Conservation (phyloP, 1,140 invertebrate species). For the Myzus persicae region DNA sequence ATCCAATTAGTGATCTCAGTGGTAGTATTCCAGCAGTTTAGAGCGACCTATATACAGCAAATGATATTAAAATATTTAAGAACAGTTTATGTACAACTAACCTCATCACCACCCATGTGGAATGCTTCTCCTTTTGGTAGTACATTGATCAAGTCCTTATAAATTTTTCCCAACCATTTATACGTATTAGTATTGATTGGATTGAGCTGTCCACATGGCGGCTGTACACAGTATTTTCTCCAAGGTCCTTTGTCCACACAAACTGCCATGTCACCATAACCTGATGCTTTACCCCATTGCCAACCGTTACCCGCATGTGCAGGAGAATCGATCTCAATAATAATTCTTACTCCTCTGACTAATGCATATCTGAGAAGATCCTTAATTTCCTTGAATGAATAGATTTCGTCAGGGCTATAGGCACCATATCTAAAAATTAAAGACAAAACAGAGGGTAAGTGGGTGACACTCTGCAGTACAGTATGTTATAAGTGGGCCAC, state of each 20-base stretch:
- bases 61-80: not conserved
- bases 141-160: conserved; percentile 73
- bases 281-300: conserved; percentile 76
- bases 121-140: conserved; percentile 71
- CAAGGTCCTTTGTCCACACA: conserved; percentile 79
- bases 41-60: conserved; percentile 68
- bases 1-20: conserved; percentile 74
- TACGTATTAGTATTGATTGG: conserved; percentile 80
- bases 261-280: conserved; percentile 72
- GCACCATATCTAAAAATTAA: conserved; percentile 71
- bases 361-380: conserved; percentile 75
- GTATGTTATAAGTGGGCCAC: too few relatives aligned
- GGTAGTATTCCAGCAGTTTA: conserved; percentile 80
- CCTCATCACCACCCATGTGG: conserved; percentile 89
- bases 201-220: conserved; percentile 86
- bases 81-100: conserved; percentile 63
- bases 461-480: too few relatives aligned
- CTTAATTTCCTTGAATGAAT: conserved; percentile 73
- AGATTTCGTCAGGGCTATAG: conserved; percentile 75
- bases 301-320: conserved; percentile 84
- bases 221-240: conserved; percentile 79
- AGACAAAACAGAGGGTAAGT: too few relatives aligned
- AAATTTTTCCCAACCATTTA: conserved; percentile 73
- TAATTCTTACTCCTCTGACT: conserved; percentile 75
- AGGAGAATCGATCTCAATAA: conserved; percentile 86